Percentiles rank a stretch among this genome's conserved stretches.
phyloP scores from a whole-genome alignment of 2,113 vertebrate genomes.

The Bujurquina vittata region DNA sequence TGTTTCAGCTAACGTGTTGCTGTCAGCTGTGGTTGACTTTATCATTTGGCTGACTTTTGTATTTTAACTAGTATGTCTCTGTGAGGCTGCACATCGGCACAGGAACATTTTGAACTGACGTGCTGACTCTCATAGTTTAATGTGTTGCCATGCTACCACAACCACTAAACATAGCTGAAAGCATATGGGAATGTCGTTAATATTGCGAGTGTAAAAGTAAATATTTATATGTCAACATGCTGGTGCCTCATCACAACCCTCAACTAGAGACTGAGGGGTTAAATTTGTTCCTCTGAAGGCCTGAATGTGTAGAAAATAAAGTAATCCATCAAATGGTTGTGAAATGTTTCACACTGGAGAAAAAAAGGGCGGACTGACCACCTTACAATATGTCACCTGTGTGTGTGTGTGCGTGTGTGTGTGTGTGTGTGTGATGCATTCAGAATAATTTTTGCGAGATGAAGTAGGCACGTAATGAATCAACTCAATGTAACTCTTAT shows the following conservation, averaged over 20 bases:
- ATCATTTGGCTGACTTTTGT: not conserved
- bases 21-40: not conserved
- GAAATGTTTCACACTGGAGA: not conserved
- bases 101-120: not conserved
- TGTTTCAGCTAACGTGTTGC: not conserved
- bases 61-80: not conserved
- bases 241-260: no score
- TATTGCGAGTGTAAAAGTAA: no score
- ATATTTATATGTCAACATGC: no score
- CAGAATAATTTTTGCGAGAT: not conserved
- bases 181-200: no score
- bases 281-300: not conserved
- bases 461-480: not conserved
- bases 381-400: not conserved
- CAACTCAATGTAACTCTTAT: not conserved
- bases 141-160: no score
- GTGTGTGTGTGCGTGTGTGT: constrained; percentile 5
- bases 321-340: not conserved
- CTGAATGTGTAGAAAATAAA: not conserved
- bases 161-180: no score
- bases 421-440: constrained; percentile 1
- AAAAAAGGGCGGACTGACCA: not conserved
- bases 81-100: not conserved
- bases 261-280: not conserved
- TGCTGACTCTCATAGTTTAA: no score